A percentile compares a stretch with the other conserved stretches of the same genome.
phyloP scores from a whole-genome alignment of 2,888 invertebrate species.

The Eupeodes luniger region DNA sequence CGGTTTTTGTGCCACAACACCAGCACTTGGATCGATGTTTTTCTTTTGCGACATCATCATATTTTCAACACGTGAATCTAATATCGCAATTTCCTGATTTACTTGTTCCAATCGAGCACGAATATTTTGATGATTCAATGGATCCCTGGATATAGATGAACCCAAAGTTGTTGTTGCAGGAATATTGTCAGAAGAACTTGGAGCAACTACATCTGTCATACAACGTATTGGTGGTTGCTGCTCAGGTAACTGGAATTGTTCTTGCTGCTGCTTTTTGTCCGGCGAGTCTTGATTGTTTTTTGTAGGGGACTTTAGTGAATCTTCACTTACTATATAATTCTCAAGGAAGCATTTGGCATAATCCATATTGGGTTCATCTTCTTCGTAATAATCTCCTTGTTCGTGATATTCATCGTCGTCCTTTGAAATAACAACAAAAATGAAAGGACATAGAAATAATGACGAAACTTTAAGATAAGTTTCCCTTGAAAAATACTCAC shows the following conservation, averaged over 20 bases:
- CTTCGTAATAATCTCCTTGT: conserved; percentile 78
- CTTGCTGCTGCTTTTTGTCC: conserved; percentile 78
- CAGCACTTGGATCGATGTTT: conserved; percentile 58
- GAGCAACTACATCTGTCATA: background rate
- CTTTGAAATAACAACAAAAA: conserved; percentile 52
- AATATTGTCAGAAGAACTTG: conserved; percentile 5
- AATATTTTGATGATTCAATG: conserved; percentile 80
- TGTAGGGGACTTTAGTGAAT: conserved; percentile 56
- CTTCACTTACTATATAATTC: conserved; percentile 80
- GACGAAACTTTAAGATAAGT: background rate
- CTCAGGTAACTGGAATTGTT: conserved; percentile 39
- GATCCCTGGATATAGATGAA: conserved; percentile 76
- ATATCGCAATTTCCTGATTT: conserved; percentile 85
- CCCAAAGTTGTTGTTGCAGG: conserved; percentile 55
- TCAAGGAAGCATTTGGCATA: conserved; percentile 80
- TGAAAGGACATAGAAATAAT: conserved; percentile 30
- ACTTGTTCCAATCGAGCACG: conserved; percentile 83
- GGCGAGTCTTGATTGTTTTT: conserved; percentile 62
- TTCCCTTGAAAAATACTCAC: conserved; percentile 81
- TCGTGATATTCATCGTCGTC: conserved; percentile 82
- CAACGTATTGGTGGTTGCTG: background rate
- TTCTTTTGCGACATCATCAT: conserved; percentile 83
- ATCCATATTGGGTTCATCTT: conserved; percentile 77
- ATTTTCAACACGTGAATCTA: conserved; percentile 86
- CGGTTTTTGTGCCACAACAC: background rate